Percentiles rank a stretch among this genome's conserved stretches.
Evolutionary conservation across 2,113 vertebrate genomes (phyloP).

Genomic region (Dermatemys mawii): DNA sequence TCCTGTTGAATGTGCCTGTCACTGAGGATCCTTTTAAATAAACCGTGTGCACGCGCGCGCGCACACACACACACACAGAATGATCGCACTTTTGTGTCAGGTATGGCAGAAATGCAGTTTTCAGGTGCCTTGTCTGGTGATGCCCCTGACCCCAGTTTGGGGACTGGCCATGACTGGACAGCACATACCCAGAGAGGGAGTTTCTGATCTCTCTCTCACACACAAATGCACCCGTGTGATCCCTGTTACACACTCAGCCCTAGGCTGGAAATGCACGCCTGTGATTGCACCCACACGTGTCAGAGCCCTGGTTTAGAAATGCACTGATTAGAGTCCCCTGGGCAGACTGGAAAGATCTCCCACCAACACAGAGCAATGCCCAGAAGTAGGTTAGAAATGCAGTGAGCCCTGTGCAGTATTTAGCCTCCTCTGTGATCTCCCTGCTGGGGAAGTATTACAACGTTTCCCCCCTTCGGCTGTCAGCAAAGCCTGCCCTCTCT

Average conservation of each 20-base stretch:
- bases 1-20: not conserved
- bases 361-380: too few species aligned
- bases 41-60: too few species aligned
- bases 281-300: not conserved
- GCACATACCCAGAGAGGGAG: not conserved
- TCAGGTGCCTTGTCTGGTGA: not conserved
- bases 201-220: not conserved
- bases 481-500: slow-evolving; percentile 71
- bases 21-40: rapidly evolving
- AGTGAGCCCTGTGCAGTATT: too few species aligned
- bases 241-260: not conserved
- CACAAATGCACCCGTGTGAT: not conserved
- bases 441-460: not conserved
- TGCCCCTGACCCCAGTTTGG: not conserved
- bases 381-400: not conserved
- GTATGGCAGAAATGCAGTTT: not conserved
- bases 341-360: too few species aligned
- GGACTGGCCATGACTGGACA: rapidly evolving
- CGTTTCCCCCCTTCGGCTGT: slow-evolving; percentile 23
- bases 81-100: not conserved
- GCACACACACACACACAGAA: rapidly evolving
- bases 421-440: not conserved
- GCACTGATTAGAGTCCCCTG: not conserved
- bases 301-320: not conserved
- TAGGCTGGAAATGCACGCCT: not conserved